phyloP scores from a whole-genome alignment of 2,888 invertebrate genomes.

The Catocala nupta region DNA sequence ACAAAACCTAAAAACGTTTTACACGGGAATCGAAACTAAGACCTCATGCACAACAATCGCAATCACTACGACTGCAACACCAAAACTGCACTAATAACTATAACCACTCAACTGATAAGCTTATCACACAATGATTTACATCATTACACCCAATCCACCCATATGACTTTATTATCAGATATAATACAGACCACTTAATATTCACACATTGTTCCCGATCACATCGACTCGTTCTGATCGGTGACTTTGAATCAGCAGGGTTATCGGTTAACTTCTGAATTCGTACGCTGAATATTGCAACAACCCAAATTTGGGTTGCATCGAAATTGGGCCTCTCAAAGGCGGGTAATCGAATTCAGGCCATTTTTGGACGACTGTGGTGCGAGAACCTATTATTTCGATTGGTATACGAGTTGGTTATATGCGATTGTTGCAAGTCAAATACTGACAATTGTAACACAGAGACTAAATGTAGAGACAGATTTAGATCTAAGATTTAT shows the following conservation, averaged over 20 bases:
- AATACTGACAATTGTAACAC: too few relatives aligned
- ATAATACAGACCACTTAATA: slow-evolving; percentile 37
- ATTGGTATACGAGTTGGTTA: slow-evolving; percentile 4
- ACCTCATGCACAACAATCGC: too few relatives aligned
- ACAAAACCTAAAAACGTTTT: too few relatives aligned
- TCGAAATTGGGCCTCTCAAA: slow-evolving; percentile 43
- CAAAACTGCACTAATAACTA: too few relatives aligned
- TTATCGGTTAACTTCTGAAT: slow-evolving; percentile 32
- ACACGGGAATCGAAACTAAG: too few relatives aligned
- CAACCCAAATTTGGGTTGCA: slow-evolving; percentile 36
- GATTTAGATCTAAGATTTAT: too few relatives aligned
- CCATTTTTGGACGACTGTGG: slow-evolving; percentile 32
- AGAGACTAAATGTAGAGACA: too few relatives aligned
- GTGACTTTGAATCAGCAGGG: slow-evolving; percentile 33
- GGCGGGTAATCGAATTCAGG: slow-evolving; percentile 39
- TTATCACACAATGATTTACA: too few relatives aligned
- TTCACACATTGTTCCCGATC: slow-evolving; percentile 22
- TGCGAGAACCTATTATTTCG: slow-evolving; percentile 11
- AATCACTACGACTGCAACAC: too few relatives aligned
- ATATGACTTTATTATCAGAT: slow-evolving; percentile 4
- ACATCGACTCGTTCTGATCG: slow-evolving; percentile 35
- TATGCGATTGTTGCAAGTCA: not conserved
- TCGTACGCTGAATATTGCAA: slow-evolving; percentile 42
- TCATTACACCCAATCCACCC: not conserved
- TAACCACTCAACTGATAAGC: too few relatives aligned